Evolutionary conservation across 2,888 invertebrate genomes (phyloP), one percentile per base, ranked within the genome.

Genomic region (Uloborus plumipes): DNA sequence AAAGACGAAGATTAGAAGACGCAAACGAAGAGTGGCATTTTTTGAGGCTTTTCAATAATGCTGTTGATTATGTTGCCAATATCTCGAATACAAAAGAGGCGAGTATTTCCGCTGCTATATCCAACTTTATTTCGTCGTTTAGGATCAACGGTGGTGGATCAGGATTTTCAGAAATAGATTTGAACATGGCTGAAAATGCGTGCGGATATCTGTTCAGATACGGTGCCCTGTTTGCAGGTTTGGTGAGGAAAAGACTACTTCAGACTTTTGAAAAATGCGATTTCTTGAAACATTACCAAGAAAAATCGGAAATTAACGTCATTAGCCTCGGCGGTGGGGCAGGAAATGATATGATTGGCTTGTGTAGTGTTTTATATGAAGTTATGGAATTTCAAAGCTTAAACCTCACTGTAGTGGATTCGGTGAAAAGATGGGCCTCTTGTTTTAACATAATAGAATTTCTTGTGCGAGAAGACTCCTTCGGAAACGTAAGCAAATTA

Each of bases 141-240:
- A 55, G 18, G 55, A 1, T n/a, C 0, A 55, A 39, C 9, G 39
- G 18, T 55, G 55, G 39, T 11, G 39, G 39, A 11, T 4, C 7
- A 39, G 7, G 31, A 4, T 62, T 62, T 15, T 14, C 62, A n/a
- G 14, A 20, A 26, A 22, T 70, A 1, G 49, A 70, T 20, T 70
- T 70, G 9, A 14, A 16, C 6, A 16, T 49, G 14, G 16, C 53
- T 18, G 50, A 71, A 50, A 61, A 61, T 15, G 1, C 61, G 9
- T 61, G 71, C 15, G 71, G 71, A 0, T 71, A 59, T 11, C 26
- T 71, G 14, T 49, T 49, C 22, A 59, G 71, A 26, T 71, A 71
- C 61, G 61, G 31, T 50, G 16, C 39, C 15, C 49, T 22, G 15
- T 47, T 47, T 3, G 61, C 71, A 16, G 71, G 71, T 14, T 31